A percentile compares a stretch with the other conserved stretches of the same genome.
phyloP scores from a whole-genome alignment of 1,140 invertebrate species.

The Frieseomelitta varia region DNA sequence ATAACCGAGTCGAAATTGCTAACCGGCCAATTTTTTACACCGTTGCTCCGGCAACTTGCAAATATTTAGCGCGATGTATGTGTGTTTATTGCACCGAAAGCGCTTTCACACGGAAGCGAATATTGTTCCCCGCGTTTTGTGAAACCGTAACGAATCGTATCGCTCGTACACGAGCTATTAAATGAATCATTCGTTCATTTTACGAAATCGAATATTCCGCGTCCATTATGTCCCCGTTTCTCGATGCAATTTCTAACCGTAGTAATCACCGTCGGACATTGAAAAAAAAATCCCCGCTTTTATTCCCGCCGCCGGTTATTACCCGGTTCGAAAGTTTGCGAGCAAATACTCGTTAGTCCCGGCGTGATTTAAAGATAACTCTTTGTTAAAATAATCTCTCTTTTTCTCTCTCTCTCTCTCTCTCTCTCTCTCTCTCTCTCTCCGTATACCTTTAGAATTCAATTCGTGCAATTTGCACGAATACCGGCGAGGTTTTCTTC shows the following conservation, averaged over 20 bases:
- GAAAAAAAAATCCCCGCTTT: not conserved
- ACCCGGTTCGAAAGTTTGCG: not conserved
- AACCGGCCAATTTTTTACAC: not conserved
- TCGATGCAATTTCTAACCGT: not conserved
- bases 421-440: not conserved
- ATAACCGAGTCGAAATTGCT: not conserved
- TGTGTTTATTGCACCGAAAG: slow-evolving; percentile 1
- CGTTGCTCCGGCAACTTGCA: not conserved
- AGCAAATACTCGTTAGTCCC: not conserved
- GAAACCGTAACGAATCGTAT: not conserved
- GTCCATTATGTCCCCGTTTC: too few relatives aligned
- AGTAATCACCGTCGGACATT: not conserved
- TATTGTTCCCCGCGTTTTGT: not conserved
- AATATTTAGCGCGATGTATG: not conserved
- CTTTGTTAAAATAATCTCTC: not conserved
- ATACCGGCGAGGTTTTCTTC: not conserved
- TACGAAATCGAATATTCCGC: not conserved
- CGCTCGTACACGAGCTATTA: not conserved
- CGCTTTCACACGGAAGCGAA: not conserved
- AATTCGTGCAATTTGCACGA: not conserved
- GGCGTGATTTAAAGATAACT: not conserved
- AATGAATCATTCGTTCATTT: not conserved
- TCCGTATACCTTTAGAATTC: not conserved
- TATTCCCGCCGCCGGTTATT: not conserved
- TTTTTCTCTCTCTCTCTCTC: too few relatives aligned